Evolutionary conservation across 2,113 vertebrate genomes (phyloP), one percentile per base, ranked within the genome.

Genomic region (Microcebus tavaratra): DNA sequence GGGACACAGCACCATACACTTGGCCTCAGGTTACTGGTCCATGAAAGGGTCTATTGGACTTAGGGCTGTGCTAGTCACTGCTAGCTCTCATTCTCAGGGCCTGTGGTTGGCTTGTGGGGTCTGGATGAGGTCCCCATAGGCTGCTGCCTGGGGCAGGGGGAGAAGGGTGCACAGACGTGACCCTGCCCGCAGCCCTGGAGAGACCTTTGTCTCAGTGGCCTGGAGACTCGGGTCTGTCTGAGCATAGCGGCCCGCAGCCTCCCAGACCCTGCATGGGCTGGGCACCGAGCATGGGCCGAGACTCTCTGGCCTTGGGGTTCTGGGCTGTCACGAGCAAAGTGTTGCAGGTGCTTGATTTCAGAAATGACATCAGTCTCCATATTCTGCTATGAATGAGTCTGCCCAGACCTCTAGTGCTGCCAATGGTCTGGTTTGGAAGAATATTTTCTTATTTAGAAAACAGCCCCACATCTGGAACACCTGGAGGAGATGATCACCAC

Each of bases 181-280:
- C 11, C 27, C 29, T 13, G n/a, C 21, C 23, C 15, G 53, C 65
- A 61, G 14, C 20, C 21, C 57, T 13, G 68, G 27, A 57, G 13
- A 53, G 78, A 63, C 48, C 6, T 21, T 61, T 8, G 17, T 48
- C 67, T n/a, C 53, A 0, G 25, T 31, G 81, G n/a, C 23, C 59
- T 34, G 53, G 15, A 65, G 14, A 17, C 36, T 3, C 13, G 0
- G 20, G 21, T 29, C 25, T 5, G 0, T 76, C 29, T 29, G 25
- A 29, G 3, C 15, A 6, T 9, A 34, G n/a, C 9, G 9, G 6
- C 25, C 73, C 4, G 5, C 0, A 3, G 34, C 42, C 11, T 12
- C 59, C 8, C 10, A 17, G 15, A 20, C 17, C 9, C 11, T 1
- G 5, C 14, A 1, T 0, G 3, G 0, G 3, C 79, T n/a, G 68